Base-by-base conservation (phyloP, 1,140 invertebrate genomes). In the Contarinia nasturtii region DNA sequence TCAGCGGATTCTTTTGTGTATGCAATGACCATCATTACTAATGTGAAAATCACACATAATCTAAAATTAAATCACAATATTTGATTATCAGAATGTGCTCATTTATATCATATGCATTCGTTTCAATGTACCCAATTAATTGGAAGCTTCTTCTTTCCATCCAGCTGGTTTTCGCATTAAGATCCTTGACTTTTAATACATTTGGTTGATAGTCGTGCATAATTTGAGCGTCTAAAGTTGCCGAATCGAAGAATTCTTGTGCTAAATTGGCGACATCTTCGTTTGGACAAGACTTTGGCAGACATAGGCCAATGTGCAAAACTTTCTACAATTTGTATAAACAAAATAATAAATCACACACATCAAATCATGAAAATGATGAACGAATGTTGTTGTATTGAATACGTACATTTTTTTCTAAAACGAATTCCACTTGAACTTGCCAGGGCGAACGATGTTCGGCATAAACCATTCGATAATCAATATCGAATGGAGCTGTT, bases 361-460 rank as follows among this genome's bases (percentile, higher is more conserved):
- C 3, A 27, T 27, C 3, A 3, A 27, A 27, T 27, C 27, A 27
- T 3, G 27, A 27, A 27, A 27, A 27, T 5, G 27, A 27, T 5
- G 27, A 27, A 27, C 4, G 10, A 5, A 27, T 5, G 27, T 27
- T 27, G 27, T n/a, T n/a, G 27, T 27, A 5, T 27, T 27, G 10
- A 27, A 27, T 27, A 10, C 11, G 14, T 18, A 22, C 11, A 18
- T 18, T 45, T 45, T 22, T 52, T 42, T 63, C 61, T 1, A 58
- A 52, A 55, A 61, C 57, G 15, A 64, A 47, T 48, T 63, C 61
- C 18, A 62, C 54, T 48, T 64, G 60, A 21, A 64, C 55, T 48
- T 64, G 61, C 61, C 61, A 64, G 0, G 61, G 61, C 0, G 61
- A 64, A 3, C 47, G 48, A 44, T 64, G 61, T 7, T 57, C 46